A percentile compares a stretch with the other conserved stretches of the same genome.
phyloP scores from a whole-genome alignment of 2,797 vertebrate genomes.

The Hybognathus amarus region DNA sequence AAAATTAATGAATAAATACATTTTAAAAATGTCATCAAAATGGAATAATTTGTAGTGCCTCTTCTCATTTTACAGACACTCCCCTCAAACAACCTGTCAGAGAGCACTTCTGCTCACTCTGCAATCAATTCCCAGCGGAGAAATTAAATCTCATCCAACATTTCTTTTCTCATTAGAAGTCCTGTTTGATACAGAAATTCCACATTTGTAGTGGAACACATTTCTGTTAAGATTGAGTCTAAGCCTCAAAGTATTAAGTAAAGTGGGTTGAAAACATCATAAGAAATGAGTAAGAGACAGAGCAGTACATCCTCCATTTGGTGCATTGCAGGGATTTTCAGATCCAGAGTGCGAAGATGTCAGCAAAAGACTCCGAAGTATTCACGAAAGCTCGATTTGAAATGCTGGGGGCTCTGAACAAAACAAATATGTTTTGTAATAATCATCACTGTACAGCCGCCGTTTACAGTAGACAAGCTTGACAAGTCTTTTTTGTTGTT shows the following conservation, averaged over 20 bases:
- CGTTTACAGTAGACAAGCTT: too few species aligned
- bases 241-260: neutral
- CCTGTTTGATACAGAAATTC: too few species aligned
- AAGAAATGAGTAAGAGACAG: conserved; percentile 41
- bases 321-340: conserved; percentile 63
- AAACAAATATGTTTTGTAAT: conserved; percentile 39
- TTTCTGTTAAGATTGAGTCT: neutral
- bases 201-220: too few species aligned
- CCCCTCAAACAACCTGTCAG: neutral
- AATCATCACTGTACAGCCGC: conserved; percentile 8
- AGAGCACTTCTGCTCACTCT: neutral
- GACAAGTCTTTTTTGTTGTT: neutral
- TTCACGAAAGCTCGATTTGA: neutral
- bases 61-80: neutral
- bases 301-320: conserved; percentile 53
- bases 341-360: too few species aligned
- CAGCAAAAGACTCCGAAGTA: neutral
- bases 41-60: neutral
- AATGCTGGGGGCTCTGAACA: conserved; percentile 21
- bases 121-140: neutral
- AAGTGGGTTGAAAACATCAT: neutral
- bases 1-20: neutral
- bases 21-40: neutral
- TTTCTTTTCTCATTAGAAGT: neutral
- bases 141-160: neutral